Evolutionary conservation across 2,888 invertebrate species (phyloP), one percentile per base, ranked within the genome.

Genomic region (Drosophila pseudotakahashii): DNA sequence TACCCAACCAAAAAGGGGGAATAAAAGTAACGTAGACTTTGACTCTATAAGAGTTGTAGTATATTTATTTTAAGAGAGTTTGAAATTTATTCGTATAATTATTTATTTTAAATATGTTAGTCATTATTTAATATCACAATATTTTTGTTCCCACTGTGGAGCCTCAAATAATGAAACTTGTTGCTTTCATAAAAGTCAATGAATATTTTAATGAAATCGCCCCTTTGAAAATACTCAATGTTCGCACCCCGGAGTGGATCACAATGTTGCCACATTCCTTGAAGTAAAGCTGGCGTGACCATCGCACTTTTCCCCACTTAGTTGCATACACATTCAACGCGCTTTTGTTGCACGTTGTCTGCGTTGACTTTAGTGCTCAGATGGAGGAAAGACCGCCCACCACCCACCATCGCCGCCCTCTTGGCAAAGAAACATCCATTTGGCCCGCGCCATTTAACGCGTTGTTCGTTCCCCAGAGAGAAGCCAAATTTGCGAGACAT

Each of bases 361-460:
- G 52, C 23, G 30, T 54, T 51, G 26, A 51, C 50, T 70, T 45
- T 36, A 30, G 26, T 32, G 23, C 26, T 39, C 41, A 59, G 39
- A 59, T 32, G 60, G 23, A 23, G 39, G 2, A 10, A 10, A 11
- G 13, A 9, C n/a, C 13, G 10, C 10, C 19, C 7, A 2, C 16
- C 16, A 14, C 37, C 13, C 52, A 10, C 3, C n/a, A 19, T n/a
- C 9, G 7, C 3, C 11, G 32, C 26, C 36, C 7, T 30, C 11
- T n/a, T 9, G 51, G 72, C 55, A 7, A 30, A 70, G 64, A 66
- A 52, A 47, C 55, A 58, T 77, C 75, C 68, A 41, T 67, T 75
- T 58, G 37, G 59, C 52, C 74, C 45, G 58, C 62, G 32, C 37
- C 67, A 77, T 75, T 82, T 73, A 73, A 59, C 75, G 79, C 57